phyloP scores from a whole-genome alignment of 2,888 invertebrate genomes.

The Autographa pulchrina region DNA sequence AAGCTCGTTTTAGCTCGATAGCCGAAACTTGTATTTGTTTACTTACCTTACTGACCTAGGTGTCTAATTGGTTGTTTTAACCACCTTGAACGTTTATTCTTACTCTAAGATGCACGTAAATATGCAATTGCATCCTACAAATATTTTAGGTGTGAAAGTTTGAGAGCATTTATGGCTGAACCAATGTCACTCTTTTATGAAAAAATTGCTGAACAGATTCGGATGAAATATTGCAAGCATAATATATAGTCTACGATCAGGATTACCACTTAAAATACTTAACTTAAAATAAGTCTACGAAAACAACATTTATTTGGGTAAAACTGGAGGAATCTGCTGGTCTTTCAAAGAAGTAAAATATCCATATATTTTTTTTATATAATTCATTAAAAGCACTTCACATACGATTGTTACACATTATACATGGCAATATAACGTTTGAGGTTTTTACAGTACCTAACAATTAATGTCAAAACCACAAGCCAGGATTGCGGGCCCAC shows the following conservation, averaged over 20 bases:
- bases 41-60: conserved; percentile 6
- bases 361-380: too few species aligned
- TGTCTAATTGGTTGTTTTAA: background rate
- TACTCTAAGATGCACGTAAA: background rate
- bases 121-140: too few species aligned
- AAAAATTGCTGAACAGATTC: too few species aligned
- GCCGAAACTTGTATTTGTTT: background rate
- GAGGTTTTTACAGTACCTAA: background rate
- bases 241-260: too few species aligned
- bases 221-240: too few species aligned
- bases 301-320: too few species aligned
- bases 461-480: conserved; percentile 5
- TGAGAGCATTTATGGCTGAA: too few species aligned
- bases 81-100: background rate
- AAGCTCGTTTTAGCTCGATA: background rate
- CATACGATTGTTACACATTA: background rate
- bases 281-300: too few species aligned
- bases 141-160: too few species aligned
- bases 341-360: background rate
- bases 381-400: background rate
- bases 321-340: background rate
- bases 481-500: background rate
- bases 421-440: background rate
- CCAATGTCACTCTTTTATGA: too few species aligned
- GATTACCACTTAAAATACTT: too few species aligned